Base-by-base conservation (phyloP, 2,113 vertebrate genomes). In the Alosa alosa region DNA sequence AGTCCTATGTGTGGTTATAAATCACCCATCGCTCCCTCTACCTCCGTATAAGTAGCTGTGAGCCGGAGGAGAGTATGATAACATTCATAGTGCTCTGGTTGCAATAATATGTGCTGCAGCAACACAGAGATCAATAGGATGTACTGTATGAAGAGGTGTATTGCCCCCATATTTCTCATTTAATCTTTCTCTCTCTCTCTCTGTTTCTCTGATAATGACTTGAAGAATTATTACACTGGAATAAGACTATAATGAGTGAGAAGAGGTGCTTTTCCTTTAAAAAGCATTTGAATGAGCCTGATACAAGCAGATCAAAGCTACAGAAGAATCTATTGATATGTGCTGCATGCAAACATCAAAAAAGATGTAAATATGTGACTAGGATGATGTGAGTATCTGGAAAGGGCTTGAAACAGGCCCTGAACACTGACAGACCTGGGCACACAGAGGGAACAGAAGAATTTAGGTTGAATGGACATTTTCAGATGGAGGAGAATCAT, bases 251-350 rank as follows among this genome's bases (percentile, higher is more conserved):
- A 90, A 90, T 60, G 82, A 86, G 72, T 86, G 81, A 87, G 49
- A 78, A 85, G 81, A 49, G 90, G 86, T 86, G 83, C 86, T 87
- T 88, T 88, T 89, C 81, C 46, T 84, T 87, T 88, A 89, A 85
- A 91, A 92, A 81, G 64, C 89, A 86, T 91, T 90, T 85, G 81
- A 91, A 87, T 83, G 89, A 90, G 87, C 86, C 86, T 78, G 55
- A 83, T 25, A 82, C 86, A 86, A 85, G 90, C 89, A 91, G 90
- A 93, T 94, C 88, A 92, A 94, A 92, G 92, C 82, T 55, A 11
- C 47, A 45, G 84, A 83, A 25, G 57, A 55, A 72, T 84, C 85
- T 87, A 87, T 82, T 90, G 90, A 89, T 86, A 86, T 84, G 86
- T 84, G 85, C 46, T 84, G 45, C 20, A 10, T 39, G 78, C 68